Evolutionary conservation across 2,113 vertebrate genomes (phyloP).

Genomic region (Chinchilla lanigera): DNA sequence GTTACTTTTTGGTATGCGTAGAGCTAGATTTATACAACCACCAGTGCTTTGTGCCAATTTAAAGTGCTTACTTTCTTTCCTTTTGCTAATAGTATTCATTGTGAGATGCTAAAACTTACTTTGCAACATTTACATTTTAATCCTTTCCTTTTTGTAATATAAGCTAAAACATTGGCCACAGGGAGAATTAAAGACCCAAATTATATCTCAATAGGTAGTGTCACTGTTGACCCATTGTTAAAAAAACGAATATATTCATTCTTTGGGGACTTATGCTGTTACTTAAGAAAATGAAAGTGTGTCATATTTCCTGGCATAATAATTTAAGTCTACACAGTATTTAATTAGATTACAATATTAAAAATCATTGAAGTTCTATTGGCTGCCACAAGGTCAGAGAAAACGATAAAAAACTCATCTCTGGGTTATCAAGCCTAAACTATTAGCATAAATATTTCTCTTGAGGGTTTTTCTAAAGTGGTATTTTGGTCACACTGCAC

Average conservation of each 20-base stretch:
- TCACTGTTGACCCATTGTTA: slow-evolving; percentile 35
- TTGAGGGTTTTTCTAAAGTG: slow-evolving; percentile 57
- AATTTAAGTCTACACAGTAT: slow-evolving; percentile 64
- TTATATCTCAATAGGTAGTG: slow-evolving; percentile 57
- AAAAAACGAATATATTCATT: slow-evolving; percentile 9
- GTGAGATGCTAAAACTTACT: neutral
- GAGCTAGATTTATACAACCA: neutral
- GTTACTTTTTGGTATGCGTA: neutral
- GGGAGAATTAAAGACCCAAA: slow-evolving; percentile 61
- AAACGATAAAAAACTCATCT: slow-evolving; percentile 57
- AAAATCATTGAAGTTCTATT: slow-evolving; percentile 61
- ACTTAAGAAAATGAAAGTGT: slow-evolving; percentile 63
- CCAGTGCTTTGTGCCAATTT: slow-evolving; percentile 17
- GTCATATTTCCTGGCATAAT: slow-evolving; percentile 61
- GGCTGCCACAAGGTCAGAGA: slow-evolving; percentile 58
- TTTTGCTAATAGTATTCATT: slow-evolving; percentile 48
- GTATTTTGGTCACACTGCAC: slow-evolving; percentile 58
- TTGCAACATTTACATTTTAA: slow-evolving; percentile 33
- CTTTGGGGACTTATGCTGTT: slow-evolving; percentile 25
- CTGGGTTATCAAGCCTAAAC: slow-evolving; percentile 47
- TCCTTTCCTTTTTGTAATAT: slow-evolving; percentile 47
- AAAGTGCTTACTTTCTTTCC: neutral
- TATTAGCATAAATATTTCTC: slow-evolving; percentile 52
- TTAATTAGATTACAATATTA: slow-evolving; percentile 70
- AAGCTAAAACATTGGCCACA: slow-evolving; percentile 15